Percentiles rank a stretch among this genome's conserved stretches.
Conservation (phyloP, 1,140 invertebrate species). For the Trichonephila clavipes region DNA sequence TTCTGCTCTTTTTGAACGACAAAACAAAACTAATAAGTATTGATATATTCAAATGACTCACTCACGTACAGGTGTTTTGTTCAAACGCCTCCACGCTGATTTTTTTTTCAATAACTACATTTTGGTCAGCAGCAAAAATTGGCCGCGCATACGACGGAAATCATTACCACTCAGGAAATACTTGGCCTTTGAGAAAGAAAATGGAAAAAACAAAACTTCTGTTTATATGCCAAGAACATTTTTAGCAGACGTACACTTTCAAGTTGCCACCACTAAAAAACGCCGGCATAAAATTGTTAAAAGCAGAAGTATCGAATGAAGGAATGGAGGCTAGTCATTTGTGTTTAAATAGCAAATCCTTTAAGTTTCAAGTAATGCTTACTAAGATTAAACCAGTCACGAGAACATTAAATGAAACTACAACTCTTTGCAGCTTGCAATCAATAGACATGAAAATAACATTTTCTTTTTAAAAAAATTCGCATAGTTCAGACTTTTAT, state of each 20-base stretch:
- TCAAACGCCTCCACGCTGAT: background rate
- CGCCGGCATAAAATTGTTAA: no score
- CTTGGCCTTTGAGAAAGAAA: background rate
- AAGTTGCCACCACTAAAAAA: background rate
- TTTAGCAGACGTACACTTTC: slow-evolving; percentile 11
- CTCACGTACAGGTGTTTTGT: background rate
- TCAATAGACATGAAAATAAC: no score
- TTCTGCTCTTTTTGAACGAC: background rate
- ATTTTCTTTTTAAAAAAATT: no score
- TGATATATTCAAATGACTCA: background rate
- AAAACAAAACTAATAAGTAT: background rate
- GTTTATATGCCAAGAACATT: slow-evolving; percentile 16
- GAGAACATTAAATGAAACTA: no score
- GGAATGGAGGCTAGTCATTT: no score
- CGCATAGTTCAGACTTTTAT: no score
- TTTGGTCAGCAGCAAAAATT: background rate
- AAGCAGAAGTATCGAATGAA: no score
- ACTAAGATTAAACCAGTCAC: no score
- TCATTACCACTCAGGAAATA: slow-evolving; percentile 7
- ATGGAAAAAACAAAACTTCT: background rate
- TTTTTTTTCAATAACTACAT: background rate
- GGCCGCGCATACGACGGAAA: background rate
- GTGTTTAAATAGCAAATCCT: no score
- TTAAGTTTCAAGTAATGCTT: no score
- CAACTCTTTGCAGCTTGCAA: no score